phyloP scores from a whole-genome alignment of 2,797 vertebrate genomes.

The Protonibea diacanthus region DNA sequence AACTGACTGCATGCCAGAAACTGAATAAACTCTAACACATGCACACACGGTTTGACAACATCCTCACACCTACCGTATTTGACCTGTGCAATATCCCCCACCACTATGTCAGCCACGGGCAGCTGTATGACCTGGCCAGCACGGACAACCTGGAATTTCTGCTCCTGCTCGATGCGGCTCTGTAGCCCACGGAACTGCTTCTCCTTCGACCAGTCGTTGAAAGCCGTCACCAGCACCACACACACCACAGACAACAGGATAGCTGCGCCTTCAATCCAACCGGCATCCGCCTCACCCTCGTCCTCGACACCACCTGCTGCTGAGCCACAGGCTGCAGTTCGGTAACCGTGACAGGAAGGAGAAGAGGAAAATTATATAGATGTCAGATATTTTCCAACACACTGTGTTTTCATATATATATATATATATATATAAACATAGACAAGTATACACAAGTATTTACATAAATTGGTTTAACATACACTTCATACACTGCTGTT shows the following conservation, averaged over 20 bases:
- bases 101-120: slow-evolving; percentile 94
- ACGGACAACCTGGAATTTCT: slow-evolving; percentile 96
- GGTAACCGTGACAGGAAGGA: neutral
- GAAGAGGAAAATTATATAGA: neutral
- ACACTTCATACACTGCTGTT: neutral
- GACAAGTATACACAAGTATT: neutral
- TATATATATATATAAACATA: neutral
- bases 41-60: neutral
- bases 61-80: slow-evolving; percentile 91
- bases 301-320: slow-evolving; percentile 71
- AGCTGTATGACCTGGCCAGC: slow-evolving; percentile 94
- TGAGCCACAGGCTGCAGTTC: slow-evolving; percentile 86
- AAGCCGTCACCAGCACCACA: slow-evolving; percentile 97
- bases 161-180: slow-evolving; percentile 98
- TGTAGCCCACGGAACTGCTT: slow-evolving; percentile 98
- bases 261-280: slow-evolving; percentile 98
- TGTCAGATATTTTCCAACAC: neutral
- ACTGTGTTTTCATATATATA: neutral
- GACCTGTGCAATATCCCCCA: slow-evolving; percentile 96
- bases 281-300: slow-evolving; percentile 94
- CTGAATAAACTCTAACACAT: neutral
- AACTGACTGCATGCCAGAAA: neutral
- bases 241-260: slow-evolving; percentile 97
- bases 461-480: neutral
- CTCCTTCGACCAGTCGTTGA: slow-evolving; percentile 99